A percentile compares a stretch with the other conserved stretches of the same genome.
Evolutionary conservation across 2,797 vertebrate genomes (phyloP).

Genomic region (Linurgus olivaceus): DNA sequence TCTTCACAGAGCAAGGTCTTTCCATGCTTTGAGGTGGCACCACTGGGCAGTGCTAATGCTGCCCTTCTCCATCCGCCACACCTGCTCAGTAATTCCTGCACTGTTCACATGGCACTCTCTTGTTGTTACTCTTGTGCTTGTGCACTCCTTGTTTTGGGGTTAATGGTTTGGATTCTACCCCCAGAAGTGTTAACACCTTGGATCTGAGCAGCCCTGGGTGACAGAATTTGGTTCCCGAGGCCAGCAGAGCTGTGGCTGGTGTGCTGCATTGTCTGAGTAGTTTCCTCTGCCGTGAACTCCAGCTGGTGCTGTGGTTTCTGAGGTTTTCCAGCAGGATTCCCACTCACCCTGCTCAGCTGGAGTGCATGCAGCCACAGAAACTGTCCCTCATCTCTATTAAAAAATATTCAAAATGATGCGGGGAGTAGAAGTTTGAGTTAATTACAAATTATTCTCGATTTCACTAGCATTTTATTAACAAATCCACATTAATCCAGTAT

Average conservation of each 20-base stretch:
- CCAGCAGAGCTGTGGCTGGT: background rate
- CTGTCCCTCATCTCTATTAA: conserved; percentile 47
- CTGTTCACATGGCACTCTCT: background rate
- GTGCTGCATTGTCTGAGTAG: background rate
- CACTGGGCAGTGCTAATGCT: background rate
- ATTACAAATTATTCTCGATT: conserved; percentile 81
- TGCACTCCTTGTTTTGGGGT: background rate
- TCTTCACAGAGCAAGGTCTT: background rate
- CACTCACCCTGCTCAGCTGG: background rate
- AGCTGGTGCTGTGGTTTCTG: background rate
- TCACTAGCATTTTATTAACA: conserved; percentile 82
- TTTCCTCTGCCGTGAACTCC: background rate
- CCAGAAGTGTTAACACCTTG: background rate
- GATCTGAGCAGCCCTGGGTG: background rate
- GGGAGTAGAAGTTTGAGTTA: conserved; percentile 74
- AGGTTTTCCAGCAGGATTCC: background rate
- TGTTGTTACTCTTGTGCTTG: background rate
- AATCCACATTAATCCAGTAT: conserved; percentile 83
- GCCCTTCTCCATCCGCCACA: background rate
- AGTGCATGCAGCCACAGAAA: background rate
- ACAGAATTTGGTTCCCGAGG: background rate
- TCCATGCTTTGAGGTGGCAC: background rate
- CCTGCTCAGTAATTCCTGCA: background rate
- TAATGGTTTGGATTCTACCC: background rate
- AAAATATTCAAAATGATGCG: conserved; percentile 60